phyloP scores from a whole-genome alignment of 2,113 vertebrate species.

The Phylloscopus trochiloides region DNA sequence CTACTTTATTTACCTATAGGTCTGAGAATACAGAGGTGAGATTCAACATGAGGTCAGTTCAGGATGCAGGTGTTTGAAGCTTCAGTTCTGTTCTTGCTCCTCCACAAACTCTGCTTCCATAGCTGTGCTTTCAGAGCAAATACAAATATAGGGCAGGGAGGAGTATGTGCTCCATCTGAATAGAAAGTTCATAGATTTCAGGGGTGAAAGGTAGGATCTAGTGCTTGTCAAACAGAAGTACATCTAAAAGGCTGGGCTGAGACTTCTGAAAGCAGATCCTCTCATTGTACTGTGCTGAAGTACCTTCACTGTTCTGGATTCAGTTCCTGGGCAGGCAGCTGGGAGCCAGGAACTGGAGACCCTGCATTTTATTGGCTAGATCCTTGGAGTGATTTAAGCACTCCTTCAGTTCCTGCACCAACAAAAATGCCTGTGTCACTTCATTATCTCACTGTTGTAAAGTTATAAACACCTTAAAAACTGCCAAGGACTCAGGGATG shows the following conservation, averaged over 20 bases:
- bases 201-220: not conserved
- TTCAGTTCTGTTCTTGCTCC: not conserved
- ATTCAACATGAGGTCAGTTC: not conserved
- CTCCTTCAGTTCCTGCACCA: not conserved
- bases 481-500: not conserved
- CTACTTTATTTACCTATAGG: not conserved
- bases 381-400: not conserved
- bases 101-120: not conserved
- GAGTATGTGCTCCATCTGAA: not conserved
- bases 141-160: fast-evolving
- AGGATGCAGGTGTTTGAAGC: not conserved
- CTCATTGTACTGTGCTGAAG: not conserved
- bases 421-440: not conserved
- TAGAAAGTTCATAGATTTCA: not conserved
- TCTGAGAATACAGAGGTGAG: not conserved
- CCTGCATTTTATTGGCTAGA: not conserved
- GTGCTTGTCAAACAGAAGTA: not conserved
- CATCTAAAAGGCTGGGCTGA: not conserved
- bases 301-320: not conserved
- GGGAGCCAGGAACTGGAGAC: not conserved
- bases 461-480: not conserved
- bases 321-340: not conserved
- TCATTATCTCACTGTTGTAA: not conserved
- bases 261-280: not conserved
- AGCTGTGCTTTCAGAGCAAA: not conserved